Base-by-base conservation (phyloP, 1,140 invertebrate genomes). In the Proctacanthus coquilletti region DNA sequence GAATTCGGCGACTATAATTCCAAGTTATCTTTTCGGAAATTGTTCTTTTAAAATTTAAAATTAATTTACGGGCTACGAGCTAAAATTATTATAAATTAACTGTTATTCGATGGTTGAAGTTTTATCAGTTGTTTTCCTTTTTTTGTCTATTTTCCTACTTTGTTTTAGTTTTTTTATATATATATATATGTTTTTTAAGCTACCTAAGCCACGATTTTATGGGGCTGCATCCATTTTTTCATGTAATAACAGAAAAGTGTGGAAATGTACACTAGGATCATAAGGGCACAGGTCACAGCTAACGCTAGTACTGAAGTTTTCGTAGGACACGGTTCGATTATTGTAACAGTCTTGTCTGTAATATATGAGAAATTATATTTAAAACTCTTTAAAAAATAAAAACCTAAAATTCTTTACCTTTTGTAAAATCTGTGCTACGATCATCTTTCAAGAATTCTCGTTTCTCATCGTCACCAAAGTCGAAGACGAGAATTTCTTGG, bases 231-330 rank as follows among this genome's bases (percentile, higher is more conserved):
- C 83, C 84, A 89, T 57, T 86, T 86, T 56, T 82, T 84, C 78
- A 86, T 85, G 66, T 84, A 85, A 63, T 87, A 87, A 59, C 80
- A 85, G 67, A 86, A 86, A 44, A 88, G 70, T 18, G 84, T 89
- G 37, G 78, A 81, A 49, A 87, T 75, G 63, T 94, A 93, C 13
- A 93, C 72, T n/a, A 93, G 70, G 25, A 91, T 73, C 40, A 94
- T 67, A 23, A 93, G 69, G 25, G 84, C 85, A 56, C 86, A 91
- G 29, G 85, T 88, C 1, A 93, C 83, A 36, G 83, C 83, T 30
- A 94, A 62, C 2, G 85, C 79, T 31, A 93, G 60, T 2, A 94
- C 81, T 4, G 87, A 91, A 15, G 80, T 81, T 60, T 85, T 86
- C 39, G 84, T 91, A 15, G 87, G 85, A 57, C 87, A 93, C 3